Conservation (phyloP, 2,797 vertebrate species). For the Danio albolineatus region DNA sequence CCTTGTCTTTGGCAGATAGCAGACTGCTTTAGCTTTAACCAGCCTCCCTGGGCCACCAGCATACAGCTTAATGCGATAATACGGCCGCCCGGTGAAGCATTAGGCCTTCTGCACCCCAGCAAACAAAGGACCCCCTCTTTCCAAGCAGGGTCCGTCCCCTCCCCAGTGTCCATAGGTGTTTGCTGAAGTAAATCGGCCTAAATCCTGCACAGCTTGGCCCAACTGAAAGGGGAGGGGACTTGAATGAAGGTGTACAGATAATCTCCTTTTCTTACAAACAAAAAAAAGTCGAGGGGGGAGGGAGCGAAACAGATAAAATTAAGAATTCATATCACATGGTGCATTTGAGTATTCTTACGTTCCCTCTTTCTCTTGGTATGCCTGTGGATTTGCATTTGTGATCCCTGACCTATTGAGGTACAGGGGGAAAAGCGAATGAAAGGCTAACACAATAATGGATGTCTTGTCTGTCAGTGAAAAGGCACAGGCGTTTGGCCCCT, state of each 20-base stretch:
- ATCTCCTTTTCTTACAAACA: conserved; percentile 84
- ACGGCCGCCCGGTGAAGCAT: conserved; percentile 85
- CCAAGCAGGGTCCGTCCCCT: conserved; percentile 80
- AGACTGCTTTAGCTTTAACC: conserved; percentile 80
- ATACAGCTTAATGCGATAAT: conserved; percentile 86
- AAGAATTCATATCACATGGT: conserved; percentile 92
- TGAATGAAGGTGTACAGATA: conserved; percentile 86
- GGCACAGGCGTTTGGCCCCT: conserved; percentile 55
- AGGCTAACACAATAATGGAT: conserved; percentile 62
- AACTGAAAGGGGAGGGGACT: conserved; percentile 73
- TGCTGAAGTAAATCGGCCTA: conserved; percentile 94
- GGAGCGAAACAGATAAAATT: conserved; percentile 72
- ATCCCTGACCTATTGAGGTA: conserved; percentile 73
- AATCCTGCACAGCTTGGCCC: conserved; percentile 85
- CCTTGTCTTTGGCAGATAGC: conserved; percentile 63
- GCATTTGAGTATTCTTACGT: conserved; percentile 82
- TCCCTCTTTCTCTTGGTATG: conserved; percentile 62
- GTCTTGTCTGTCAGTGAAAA: conserved; percentile 59
- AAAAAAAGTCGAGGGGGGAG: conserved; percentile 75
- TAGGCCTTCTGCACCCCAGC: conserved; percentile 82
- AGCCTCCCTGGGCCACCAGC: conserved; percentile 74
- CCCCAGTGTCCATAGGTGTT: conserved; percentile 89
- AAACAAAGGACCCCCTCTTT: conserved; percentile 89
- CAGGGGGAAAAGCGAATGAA: conserved; percentile 59
- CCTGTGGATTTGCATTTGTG: conserved; percentile 68